These are phyloP conservation scores for Acronicta psi DNA, from an alignment of 2,888 invertebrate species.

Conservation along the genomic window DNA sequence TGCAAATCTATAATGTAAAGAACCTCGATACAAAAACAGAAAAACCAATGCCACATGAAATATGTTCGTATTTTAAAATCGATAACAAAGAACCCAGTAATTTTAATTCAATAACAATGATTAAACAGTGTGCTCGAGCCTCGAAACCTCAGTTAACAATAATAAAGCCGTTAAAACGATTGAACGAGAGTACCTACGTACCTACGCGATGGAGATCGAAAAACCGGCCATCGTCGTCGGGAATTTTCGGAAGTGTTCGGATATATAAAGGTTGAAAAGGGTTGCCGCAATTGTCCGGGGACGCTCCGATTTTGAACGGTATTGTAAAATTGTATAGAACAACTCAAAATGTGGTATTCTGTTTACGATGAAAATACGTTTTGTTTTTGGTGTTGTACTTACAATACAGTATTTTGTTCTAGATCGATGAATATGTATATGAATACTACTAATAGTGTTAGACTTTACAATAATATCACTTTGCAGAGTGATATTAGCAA, in stretches of 20 bases:
- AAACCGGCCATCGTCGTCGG: conserved; percentile 22
- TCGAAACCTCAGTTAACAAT: conserved; percentile 34
- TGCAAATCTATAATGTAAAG: neutral
- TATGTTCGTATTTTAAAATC: conserved; percentile 20
- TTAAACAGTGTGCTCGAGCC: conserved; percentile 19
- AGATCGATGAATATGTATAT: too few relatives aligned
- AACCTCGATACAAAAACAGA: neutral
- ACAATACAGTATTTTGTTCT: too few relatives aligned
- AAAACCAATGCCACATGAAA: neutral
- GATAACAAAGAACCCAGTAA: conserved; percentile 27
- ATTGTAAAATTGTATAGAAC: conserved; percentile 18
- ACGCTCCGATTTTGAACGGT: conserved; percentile 21
- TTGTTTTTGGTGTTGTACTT: too few relatives aligned
- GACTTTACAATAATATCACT: too few relatives aligned
- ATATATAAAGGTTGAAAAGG: conserved; percentile 23
- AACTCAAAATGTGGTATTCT: too few relatives aligned
- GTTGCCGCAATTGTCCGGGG: conserved; percentile 27
- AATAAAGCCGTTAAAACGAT: conserved; percentile 35
- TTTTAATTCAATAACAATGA: conserved; percentile 52
- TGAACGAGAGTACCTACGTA: neutral
- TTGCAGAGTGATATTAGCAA: too few relatives aligned
- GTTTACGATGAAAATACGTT: too few relatives aligned
- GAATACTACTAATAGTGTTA: too few relatives aligned
- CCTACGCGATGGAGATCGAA: conserved; percentile 27
- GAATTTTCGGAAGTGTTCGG: conserved; percentile 28